Evolutionary conservation across 1,140 invertebrate genomes (phyloP).

Genomic region (Chironomus striatipennis): DNA sequence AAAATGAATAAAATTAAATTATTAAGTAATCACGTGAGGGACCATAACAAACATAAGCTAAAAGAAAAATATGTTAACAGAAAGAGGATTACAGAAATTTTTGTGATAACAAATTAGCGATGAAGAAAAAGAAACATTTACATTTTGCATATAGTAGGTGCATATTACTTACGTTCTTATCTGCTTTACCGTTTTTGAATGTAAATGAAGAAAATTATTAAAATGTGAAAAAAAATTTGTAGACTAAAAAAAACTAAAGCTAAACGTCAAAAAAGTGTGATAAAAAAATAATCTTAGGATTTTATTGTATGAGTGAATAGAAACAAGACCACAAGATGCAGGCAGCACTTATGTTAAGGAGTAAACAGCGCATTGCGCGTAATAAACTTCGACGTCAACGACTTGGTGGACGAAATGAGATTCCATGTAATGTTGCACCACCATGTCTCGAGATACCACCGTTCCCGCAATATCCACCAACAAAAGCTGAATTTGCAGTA

Average conservation of each 20-base stretch:
- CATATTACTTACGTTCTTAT: too few relatives aligned
- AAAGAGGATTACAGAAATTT: neutral
- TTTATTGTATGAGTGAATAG: neutral
- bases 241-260: neutral
- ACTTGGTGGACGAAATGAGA: conserved; percentile 60
- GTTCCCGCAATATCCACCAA: conserved; percentile 74
- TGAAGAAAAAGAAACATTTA: too few relatives aligned
- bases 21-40: neutral
- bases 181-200: too few relatives aligned
- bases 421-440: conserved; percentile 76
- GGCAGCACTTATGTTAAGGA: conserved; percentile 80
- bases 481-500: conserved; percentile 56
- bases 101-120: neutral
- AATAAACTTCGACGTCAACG: conserved; percentile 51
- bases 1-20: conserved; percentile 9
- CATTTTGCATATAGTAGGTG: too few relatives aligned
- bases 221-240: too few relatives aligned
- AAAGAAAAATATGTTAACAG: neutral
- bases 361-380: conserved; percentile 67
- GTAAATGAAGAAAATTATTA: too few relatives aligned
- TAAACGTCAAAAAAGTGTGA: conserved; percentile 8
- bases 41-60: neutral
- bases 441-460: conserved; percentile 60
- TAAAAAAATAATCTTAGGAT: neutral
- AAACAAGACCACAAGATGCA: conserved; percentile 55